phyloP scores from a whole-genome alignment of 2,113 vertebrate genomes.

The Ia io region DNA sequence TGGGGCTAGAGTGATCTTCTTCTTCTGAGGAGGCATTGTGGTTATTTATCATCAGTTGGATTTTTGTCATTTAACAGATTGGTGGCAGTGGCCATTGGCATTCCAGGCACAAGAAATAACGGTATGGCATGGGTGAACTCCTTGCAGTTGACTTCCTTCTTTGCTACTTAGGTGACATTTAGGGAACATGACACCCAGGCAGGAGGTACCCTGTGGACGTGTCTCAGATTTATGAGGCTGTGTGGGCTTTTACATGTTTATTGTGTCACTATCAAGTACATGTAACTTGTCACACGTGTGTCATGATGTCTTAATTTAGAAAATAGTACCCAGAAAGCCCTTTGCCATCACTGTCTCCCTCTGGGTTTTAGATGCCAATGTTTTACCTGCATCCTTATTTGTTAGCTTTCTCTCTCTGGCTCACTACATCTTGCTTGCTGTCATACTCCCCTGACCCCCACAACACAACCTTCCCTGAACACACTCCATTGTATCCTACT shows the following conservation, averaged over 20 bases:
- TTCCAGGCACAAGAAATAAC: neutral
- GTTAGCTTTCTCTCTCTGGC: neutral
- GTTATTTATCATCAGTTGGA: neutral
- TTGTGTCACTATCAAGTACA: neutral
- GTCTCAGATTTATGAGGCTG: neutral
- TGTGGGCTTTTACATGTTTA: neutral
- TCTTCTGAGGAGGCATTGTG: neutral
- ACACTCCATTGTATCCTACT: neutral
- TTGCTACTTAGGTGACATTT: neutral
- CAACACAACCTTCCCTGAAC: neutral
- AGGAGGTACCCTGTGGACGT: neutral
- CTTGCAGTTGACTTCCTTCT: neutral
- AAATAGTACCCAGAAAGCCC: neutral
- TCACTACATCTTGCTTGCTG: neutral
- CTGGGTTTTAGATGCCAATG: neutral
- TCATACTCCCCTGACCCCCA: rapidly evolving
- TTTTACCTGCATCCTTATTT: neutral
- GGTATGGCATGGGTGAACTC: no score
- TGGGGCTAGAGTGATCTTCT: no score
- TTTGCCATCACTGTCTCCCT: neutral
- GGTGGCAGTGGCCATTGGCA: neutral
- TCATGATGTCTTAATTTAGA: neutral
- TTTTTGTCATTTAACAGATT: neutral
- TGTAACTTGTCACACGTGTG: neutral
- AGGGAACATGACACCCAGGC: neutral